phyloP scores from a whole-genome alignment of 2,888 invertebrate genomes.

The Hedychridium roseum region DNA sequence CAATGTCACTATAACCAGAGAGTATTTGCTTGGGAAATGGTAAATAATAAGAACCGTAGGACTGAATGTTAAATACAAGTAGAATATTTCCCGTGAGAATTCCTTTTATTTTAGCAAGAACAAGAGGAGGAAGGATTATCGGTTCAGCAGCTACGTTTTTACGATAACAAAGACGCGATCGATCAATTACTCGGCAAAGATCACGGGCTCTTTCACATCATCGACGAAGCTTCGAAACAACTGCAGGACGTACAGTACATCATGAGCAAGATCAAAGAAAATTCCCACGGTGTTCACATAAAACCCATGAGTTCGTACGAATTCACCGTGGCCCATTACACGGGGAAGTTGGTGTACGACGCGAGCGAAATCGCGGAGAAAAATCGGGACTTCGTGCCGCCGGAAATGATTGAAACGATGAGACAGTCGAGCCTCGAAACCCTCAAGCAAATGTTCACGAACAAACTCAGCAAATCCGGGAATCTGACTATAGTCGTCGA shows the following conservation, averaged over 20 bases:
- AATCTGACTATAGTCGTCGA: conserved; percentile 73
- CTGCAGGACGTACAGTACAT: conserved; percentile 77
- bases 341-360: conserved; percentile 87
- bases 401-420: conserved; percentile 88
- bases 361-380: conserved; percentile 85
- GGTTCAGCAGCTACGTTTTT: conserved; percentile 76
- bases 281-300: conserved; percentile 67
- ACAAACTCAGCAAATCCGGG: conserved; percentile 86
- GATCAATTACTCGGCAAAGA: conserved; percentile 88
- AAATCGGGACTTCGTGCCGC: conserved; percentile 90
- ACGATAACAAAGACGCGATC: conserved; percentile 87
- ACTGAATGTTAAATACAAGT: neutral
- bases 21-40: conserved; percentile 91
- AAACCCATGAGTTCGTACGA: conserved; percentile 71
- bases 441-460: conserved; percentile 81
- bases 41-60: conserved; percentile 53
- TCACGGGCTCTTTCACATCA: conserved; percentile 81
- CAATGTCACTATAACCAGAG: conserved; percentile 93
- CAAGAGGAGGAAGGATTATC: conserved; percentile 82
- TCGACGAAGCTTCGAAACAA: conserved; percentile 87
- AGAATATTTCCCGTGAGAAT: no score
- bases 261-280: conserved; percentile 70
- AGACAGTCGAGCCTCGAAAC: conserved; percentile 76
- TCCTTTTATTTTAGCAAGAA: conserved; percentile 66
- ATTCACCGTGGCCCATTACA: conserved; percentile 89